Base-by-base conservation (phyloP, 1,140 invertebrate species). In the Pseudobourletiella spinata region DNA sequence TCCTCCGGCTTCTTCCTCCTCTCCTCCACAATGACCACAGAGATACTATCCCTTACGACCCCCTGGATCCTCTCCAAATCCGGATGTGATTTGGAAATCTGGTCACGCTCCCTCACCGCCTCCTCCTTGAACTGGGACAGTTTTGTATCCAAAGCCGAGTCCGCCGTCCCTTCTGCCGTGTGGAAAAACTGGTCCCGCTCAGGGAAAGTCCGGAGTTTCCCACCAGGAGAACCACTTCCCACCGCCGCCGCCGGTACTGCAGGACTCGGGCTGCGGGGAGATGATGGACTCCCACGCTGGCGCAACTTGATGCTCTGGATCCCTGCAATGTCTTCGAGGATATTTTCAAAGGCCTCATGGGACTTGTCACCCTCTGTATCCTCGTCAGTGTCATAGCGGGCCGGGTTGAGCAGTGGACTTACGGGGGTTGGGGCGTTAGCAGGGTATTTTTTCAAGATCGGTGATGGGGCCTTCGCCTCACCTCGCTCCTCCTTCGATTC, bases 281-380 rank as follows among this genome's bases (percentile, higher is more conserved):
- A 6, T 26, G 14, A 14, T 8, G 25, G 14, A 51, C 11, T 3
- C 6, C 3, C 6, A 14, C 48, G 25, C 29, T 59, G 58, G 43
- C 66, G 50, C 32, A 63, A 29, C 51, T 63, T 63, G 32, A 70
- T 70, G 35, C 55, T 57, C 25, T 70, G 65, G 6, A 70, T 43
- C 15, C 68, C 68, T 18, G 68, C 68, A 39, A 70, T 70, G 59
- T 70, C 68, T 29, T 70, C 65, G 2, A 70, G 44, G 56, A 70
- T 67, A 39, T 59, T 65, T 24, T 67, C 68, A 65, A 70, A 70
- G 3, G 68, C 65, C 54, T 61, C 62, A 15, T 44, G 50, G 39
- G 26, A 20, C 11, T 15, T 43, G 2, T 51, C 61, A 22, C 24
- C 39, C 42, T 60, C 65, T 14, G 52, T 51, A 1, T 54, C n/a